A percentile compares a stretch with the other conserved stretches of the same genome.
These are phyloP conservation scores for Thamnophis elegans DNA, from an alignment of 2,797 vertebrate species.

Conservation along the genomic window DNA sequence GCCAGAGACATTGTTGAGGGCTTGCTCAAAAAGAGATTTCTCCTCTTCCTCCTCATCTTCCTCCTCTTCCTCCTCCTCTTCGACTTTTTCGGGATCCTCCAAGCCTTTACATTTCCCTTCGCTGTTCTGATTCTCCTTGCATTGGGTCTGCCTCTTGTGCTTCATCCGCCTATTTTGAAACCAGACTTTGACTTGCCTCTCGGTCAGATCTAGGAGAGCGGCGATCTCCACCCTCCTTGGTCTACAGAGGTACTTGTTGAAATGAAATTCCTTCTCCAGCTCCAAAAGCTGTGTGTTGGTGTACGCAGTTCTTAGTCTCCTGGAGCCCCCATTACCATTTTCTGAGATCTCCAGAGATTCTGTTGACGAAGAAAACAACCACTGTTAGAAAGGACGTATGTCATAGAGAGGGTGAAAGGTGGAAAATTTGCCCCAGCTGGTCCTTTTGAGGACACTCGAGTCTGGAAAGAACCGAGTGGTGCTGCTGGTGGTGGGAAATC, in stretches of 20 bases:
- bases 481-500: conserved; percentile 13
- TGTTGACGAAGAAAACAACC: conserved; percentile 66
- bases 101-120: conserved; percentile 83
- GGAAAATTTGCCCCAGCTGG: neutral
- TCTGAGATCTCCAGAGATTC: conserved; percentile 90
- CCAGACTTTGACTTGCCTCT: conserved; percentile 98
- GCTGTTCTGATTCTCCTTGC: conserved; percentile 91
- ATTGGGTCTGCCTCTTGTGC: conserved; percentile 93
- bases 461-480: conserved; percentile 44
- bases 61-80: conserved; percentile 80
- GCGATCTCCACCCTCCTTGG: conserved; percentile 94
- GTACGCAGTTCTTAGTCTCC: conserved; percentile 92
- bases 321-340: conserved; percentile 81
- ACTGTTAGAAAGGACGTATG: neutral
- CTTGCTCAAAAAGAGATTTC: conserved; percentile 83
- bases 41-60: conserved; percentile 82
- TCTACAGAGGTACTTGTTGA: conserved; percentile 97
- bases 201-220: conserved; percentile 89
- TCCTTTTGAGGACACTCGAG: conserved; percentile 58
- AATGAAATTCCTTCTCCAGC: conserved; percentile 98
- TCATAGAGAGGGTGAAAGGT: too few relatives aligned
- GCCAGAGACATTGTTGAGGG: conserved; percentile 76
- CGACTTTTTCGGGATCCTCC: conserved; percentile 82
- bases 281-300: conserved; percentile 96
- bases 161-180: conserved; percentile 98